phyloP scores from a whole-genome alignment of 2,797 vertebrate genomes.

The Chaetodon trifasciatus region DNA sequence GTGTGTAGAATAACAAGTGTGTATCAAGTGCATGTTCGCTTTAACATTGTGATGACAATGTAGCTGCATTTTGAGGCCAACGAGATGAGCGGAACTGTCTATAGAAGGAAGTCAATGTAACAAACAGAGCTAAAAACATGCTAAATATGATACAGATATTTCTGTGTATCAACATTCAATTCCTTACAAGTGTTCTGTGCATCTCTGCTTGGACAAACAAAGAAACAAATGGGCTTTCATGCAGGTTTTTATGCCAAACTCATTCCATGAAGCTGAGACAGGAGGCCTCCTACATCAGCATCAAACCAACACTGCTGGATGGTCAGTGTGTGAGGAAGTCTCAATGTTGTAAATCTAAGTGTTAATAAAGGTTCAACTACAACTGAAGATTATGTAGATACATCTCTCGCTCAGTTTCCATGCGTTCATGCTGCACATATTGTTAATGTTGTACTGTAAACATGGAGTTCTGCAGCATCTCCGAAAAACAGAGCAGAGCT shows the following conservation, averaged over 20 bases:
- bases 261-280: conserved; percentile 64
- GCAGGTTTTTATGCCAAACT: conserved; percentile 57
- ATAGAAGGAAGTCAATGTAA: not conserved
- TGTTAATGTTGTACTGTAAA: conserved; percentile 5
- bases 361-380: conserved; percentile 17
- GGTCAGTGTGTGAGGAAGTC: conserved; percentile 2
- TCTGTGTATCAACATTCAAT: not conserved
- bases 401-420: conserved; percentile 16
- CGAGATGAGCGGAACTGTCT: not conserved
- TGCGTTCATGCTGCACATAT: conserved; percentile 45
- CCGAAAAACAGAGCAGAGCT: conserved; percentile 17
- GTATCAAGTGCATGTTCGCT: not conserved
- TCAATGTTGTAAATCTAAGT: not conserved
- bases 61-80: not conserved
- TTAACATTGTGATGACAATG: not conserved
- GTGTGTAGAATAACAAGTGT: not conserved
- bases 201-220: conserved; percentile 41
- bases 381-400: not conserved
- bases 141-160: not conserved
- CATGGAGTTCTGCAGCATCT: conserved; percentile 19
- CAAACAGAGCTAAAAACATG: not conserved
- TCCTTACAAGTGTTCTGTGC: conserved; percentile 26
- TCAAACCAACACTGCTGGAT: conserved; percentile 9
- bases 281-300: conserved; percentile 15
- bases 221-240: conserved; percentile 42